phyloP scores from a whole-genome alignment of 2,888 invertebrate genomes.

The Caenorhabditis sinica region DNA sequence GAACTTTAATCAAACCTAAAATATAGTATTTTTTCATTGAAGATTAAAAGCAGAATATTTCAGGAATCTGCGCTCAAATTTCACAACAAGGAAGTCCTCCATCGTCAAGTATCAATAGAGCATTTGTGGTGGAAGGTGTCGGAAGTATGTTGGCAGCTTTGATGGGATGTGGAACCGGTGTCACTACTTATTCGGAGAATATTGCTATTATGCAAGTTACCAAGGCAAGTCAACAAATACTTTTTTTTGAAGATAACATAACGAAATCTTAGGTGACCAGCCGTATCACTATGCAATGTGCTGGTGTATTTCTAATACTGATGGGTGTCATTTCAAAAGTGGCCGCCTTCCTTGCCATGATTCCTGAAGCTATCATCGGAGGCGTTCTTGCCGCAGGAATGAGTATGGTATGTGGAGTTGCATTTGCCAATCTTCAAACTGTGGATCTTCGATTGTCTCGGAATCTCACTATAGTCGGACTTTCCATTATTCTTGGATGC shows the following conservation, averaged over 20 bases:
- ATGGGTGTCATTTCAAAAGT: conserved; percentile 70
- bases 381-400: conserved; percentile 79
- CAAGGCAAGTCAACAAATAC: conserved; percentile 23
- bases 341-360: conserved; percentile 72
- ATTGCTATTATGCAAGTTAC: conserved; percentile 80
- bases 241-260: too few species aligned
- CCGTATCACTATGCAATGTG: conserved; percentile 78
- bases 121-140: conserved; percentile 78
- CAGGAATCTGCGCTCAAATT: conserved; percentile 68
- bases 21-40: neutral
- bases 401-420: conserved; percentile 78
- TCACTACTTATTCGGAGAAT: conserved; percentile 80
- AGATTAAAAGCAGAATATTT: neutral
- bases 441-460: conserved; percentile 67
- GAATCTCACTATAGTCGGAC: conserved; percentile 67
- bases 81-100: conserved; percentile 75
- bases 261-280: conserved; percentile 77
- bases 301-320: conserved; percentile 71
- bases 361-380: conserved; percentile 73
- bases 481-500: conserved; percentile 74
- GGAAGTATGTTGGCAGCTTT: conserved; percentile 75
- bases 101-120: conserved; percentile 76
- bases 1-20: neutral
- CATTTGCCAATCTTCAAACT: conserved; percentile 72
- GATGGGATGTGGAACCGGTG: conserved; percentile 77